Percentiles rank a stretch among this genome's conserved stretches.
Conservation (phyloP, 1,140 invertebrate species). For the Megathymus violae region DNA sequence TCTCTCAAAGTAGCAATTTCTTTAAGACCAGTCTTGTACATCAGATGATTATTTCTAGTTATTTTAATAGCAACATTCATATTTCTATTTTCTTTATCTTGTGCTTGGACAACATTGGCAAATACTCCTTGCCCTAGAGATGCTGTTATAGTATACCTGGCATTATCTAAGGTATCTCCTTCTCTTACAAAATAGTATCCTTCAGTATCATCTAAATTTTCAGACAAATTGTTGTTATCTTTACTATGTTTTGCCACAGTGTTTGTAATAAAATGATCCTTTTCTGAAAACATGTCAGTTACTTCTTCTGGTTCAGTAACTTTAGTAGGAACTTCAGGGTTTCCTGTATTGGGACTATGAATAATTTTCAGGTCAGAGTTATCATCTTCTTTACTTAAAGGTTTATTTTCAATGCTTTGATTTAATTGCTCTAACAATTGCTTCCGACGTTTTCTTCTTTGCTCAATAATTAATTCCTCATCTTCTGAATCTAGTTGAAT, state of each 20-base stretch:
- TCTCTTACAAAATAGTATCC: conserved; percentile 98
- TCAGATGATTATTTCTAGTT: conserved; percentile 99
- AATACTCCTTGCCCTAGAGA: conserved; percentile 99
- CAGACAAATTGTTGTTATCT: conserved; percentile 89
- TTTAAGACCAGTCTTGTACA: conserved; percentile 99
- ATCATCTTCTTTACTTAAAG: conserved; percentile 30
- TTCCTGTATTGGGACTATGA: conserved; percentile 16
- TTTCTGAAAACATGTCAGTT: conserved; percentile 78
- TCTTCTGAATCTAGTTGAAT: conserved; percentile 87
- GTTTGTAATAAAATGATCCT: conserved; percentile 70
- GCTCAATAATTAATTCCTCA: conserved; percentile 96
- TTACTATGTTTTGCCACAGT: conserved; percentile 88
- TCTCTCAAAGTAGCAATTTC: conserved; percentile 97
- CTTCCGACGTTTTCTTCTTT: conserved; percentile 93
- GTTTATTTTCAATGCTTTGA: conserved; percentile 38
- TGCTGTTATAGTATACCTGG: conserved; percentile 96
- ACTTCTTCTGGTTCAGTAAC: conserved; percentile 41
- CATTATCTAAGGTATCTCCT: conserved; percentile 94
- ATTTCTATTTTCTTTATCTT: conserved; percentile 92
- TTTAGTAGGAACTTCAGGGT: conserved; percentile 2
- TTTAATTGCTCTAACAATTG: conserved; percentile 90
- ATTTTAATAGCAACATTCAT: conserved; percentile 99
- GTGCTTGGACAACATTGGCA: conserved; percentile 97
- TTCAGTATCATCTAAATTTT: conserved; percentile 99
- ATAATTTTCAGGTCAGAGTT: conserved; percentile 32